Evolutionary conservation across 1,140 invertebrate species (phyloP).

Genomic region (Pseudomyrmex flavicornis): DNA sequence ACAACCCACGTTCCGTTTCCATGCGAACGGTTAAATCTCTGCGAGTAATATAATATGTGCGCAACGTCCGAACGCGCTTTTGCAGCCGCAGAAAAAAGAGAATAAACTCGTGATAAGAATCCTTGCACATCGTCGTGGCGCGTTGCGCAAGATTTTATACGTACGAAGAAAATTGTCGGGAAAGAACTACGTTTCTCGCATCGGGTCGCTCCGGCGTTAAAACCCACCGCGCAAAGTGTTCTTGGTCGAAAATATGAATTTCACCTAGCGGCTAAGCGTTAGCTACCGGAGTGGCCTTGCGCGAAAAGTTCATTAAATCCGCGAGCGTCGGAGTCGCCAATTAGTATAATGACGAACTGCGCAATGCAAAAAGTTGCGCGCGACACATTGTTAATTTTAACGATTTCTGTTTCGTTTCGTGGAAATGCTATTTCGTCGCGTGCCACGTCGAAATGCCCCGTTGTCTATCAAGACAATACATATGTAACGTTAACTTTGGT

Average conservation of each 20-base stretch:
- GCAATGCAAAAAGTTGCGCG: slow-evolving; percentile 51
- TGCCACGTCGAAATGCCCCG: slow-evolving; percentile 12
- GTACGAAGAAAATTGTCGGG: background rate
- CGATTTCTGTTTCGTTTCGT: background rate
- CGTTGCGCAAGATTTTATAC: background rate
- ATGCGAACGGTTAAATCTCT: slow-evolving; percentile 12
- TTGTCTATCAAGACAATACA: slow-evolving; percentile 32
- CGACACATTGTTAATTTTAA: slow-evolving; percentile 63
- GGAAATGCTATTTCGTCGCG: slow-evolving; percentile 12
- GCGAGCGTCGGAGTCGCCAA: slow-evolving; percentile 50
- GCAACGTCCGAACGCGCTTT: background rate
- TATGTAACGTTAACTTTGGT: background rate
- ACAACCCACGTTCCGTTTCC: slow-evolving; percentile 21
- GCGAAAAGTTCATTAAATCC: slow-evolving; percentile 55
- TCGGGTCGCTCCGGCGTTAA: background rate
- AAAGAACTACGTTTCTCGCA: background rate
- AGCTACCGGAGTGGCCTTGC: slow-evolving; percentile 30
- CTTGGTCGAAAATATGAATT: slow-evolving; percentile 23
- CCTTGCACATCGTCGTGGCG: background rate
- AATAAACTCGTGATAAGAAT: slow-evolving; percentile 1
- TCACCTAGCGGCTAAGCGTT: slow-evolving; percentile 15
- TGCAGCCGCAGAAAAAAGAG: background rate
- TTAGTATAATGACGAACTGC: slow-evolving; percentile 59
- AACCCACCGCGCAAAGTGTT: background rate
- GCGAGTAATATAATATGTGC: slow-evolving; percentile 34